These are phyloP conservation scores for Sinhomidia bicolor DNA, from an alignment of 2,888 invertebrate genomes.

Conservation along the genomic window DNA sequence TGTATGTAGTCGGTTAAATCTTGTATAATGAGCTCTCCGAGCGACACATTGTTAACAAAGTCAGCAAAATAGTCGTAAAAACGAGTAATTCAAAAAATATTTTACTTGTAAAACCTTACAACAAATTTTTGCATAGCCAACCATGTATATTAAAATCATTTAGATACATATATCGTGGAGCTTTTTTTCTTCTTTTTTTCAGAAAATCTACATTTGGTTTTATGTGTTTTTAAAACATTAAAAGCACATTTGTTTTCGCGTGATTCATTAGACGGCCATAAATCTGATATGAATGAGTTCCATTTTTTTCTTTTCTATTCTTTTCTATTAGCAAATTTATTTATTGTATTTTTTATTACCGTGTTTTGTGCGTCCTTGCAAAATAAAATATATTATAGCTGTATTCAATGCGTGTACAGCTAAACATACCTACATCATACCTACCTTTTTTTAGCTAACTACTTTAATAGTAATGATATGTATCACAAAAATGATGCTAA, in stretches of 20 bases:
- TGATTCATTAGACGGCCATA: constrained; percentile 78
- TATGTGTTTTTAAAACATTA: constrained; percentile 70
- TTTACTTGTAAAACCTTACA: no score
- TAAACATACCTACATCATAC: not conserved
- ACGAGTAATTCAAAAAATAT: no score
- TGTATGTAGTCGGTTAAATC: not conserved
- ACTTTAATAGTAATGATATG: not conserved
- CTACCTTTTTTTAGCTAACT: not conserved
- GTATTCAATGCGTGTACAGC: not conserved
- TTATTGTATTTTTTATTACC: not conserved
- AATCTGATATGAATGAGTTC: constrained; percentile 65
- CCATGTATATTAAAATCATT: no score
- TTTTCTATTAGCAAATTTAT: constrained; percentile 2
- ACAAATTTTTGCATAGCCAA: no score
- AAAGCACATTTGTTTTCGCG: constrained; percentile 79
- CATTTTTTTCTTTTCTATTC: not conserved
- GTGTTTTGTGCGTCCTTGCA: not conserved
- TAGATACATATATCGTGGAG: no score
- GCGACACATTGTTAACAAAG: not conserved
- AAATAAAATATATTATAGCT: not conserved
- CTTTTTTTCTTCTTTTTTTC: no score
- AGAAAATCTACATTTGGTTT: not conserved
- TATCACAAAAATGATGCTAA: constrained; percentile 44
- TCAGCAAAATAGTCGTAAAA: no score
- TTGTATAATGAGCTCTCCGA: not conserved